Evolutionary conservation across 2,113 vertebrate species (phyloP), one percentile per base, ranked within the genome.

Genomic region (Motacilla tschutschensis): DNA sequence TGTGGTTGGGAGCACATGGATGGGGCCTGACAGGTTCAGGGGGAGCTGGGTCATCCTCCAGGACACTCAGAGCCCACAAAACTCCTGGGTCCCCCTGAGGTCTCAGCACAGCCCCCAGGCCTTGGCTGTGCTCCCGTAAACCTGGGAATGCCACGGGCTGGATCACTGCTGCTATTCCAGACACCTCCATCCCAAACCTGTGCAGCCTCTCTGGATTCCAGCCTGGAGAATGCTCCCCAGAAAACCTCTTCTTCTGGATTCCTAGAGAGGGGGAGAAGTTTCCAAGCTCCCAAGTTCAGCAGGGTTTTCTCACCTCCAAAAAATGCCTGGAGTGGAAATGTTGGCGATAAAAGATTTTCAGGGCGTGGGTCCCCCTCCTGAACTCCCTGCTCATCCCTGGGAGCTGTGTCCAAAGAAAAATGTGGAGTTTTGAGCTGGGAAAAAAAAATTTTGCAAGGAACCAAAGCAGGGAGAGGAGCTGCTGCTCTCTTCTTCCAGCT

Each of bases 261-360:
- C 89, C 65, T 86, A 38, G 67, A 92, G 70, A 87, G 58, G 70
- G 79, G 70, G 79, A 94, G 82, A 86, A 24, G 65, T 80, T 93
- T 90, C 70, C 90, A 36, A 81, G 66, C 73, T 87, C 77, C 24
- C 24, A n/a, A 91, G 62, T 11, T 22, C 46, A 86, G 84, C 83
- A 6, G 60, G 90, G 43, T 92, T 95, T 92, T 64, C 77, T 89
- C 87, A 89, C 84, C 71, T 88, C 94, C 40, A 29, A 94, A 92
- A 93, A 91, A 95, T 90, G 86, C 65, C 70, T 78, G 58, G 74
- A 76, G 73, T 72, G 17, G 76, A 73, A 90, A 76, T 85, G 71
- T 28, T 84, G 83, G 79, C 59, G 13, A 80, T 90, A 57, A 33
- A 79, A 58, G 78, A 54, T 82, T 44, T 58, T 65, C 73, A 86